Conservation (phyloP, 2,113 vertebrate genomes). For the Tamias sibiricus region DNA sequence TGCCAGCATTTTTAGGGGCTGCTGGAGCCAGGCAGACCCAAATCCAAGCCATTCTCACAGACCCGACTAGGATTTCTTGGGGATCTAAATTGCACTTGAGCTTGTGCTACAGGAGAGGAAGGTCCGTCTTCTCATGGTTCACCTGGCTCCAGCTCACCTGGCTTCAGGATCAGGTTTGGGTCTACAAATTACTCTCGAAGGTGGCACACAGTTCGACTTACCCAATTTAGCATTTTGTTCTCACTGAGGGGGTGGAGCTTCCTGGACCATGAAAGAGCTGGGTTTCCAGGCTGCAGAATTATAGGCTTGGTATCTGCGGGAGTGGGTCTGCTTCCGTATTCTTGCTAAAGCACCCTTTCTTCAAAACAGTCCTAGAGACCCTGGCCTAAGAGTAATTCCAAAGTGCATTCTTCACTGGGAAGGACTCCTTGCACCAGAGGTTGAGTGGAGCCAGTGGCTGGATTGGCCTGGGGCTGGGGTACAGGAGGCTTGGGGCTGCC, state of each 20-base stretch:
- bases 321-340: neutral
- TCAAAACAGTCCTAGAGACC: neutral
- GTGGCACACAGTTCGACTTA: neutral
- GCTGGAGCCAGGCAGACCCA: fast-evolving
- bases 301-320: neutral
- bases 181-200: neutral
- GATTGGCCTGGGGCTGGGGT: slow-evolving; percentile 51
- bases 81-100: neutral
- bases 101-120: neutral
- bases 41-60: neutral
- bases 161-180: neutral
- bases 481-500: neutral
- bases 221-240: neutral
- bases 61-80: fast-evolving
- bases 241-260: fast-evolving
- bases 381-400: neutral
- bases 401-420: neutral
- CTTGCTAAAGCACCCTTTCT: neutral
- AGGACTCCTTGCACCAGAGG: neutral
- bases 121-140: fast-evolving
- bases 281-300: neutral
- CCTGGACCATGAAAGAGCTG: neutral
- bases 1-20: neutral
- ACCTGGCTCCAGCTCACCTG: neutral
- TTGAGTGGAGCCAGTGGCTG: neutral